Percentiles rank a stretch among this genome's conserved stretches.
These are phyloP conservation scores for Globicephala melas DNA, from an alignment of 2,113 vertebrate species.

Conservation along the genomic window DNA sequence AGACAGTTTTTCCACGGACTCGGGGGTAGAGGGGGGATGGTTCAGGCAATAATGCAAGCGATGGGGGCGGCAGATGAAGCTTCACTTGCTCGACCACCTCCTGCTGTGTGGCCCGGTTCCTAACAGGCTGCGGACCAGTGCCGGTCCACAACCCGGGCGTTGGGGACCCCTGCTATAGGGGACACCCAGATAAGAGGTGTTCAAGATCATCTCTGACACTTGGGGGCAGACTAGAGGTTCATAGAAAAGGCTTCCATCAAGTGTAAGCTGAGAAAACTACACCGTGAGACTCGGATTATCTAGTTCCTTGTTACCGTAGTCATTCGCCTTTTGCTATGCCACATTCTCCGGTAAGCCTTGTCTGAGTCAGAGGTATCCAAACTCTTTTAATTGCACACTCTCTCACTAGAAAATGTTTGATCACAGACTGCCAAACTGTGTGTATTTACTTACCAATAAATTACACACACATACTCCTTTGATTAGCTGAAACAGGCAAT, in stretches of 20 bases:
- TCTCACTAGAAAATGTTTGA: not conserved
- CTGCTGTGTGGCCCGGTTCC: too few species aligned
- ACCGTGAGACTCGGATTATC: not conserved
- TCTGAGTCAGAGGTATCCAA: not conserved
- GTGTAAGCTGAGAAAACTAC: not conserved
- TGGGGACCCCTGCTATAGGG: not conserved
- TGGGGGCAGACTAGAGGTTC: not conserved
- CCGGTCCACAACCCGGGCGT: too few species aligned
- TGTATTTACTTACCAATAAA: conserved; percentile 41
- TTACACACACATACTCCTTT: not conserved
- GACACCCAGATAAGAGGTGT: not conserved
- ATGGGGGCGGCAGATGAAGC: too few species aligned
- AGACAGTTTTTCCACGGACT: too few species aligned
- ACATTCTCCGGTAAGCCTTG: not conserved
- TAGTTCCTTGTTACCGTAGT: not conserved
- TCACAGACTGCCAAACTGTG: not conserved
- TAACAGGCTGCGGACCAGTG: too few species aligned
- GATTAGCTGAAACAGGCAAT: not conserved
- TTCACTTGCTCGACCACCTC: too few species aligned
- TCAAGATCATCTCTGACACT: not conserved
- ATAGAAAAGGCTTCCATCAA: not conserved
- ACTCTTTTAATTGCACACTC: not conserved
- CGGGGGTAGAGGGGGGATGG: too few species aligned
- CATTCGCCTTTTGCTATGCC: not conserved
- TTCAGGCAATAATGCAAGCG: too few species aligned